phyloP scores from a whole-genome alignment of 2,888 invertebrate species.

The Caenorhabditis afra region DNA sequence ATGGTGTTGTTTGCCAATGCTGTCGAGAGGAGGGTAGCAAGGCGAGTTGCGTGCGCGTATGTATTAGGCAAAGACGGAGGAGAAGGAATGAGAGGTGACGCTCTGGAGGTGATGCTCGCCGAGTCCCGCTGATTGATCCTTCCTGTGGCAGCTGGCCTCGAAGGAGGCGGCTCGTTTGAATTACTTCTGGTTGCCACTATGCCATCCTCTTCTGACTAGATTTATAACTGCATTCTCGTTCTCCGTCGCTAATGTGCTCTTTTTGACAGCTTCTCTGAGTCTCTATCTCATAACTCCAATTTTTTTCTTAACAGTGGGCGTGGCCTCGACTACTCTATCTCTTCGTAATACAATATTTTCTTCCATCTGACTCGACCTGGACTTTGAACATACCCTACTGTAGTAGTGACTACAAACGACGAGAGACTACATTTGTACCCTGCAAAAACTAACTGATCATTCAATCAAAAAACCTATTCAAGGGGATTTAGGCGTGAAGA shows the following conservation, averaged over 20 bases:
- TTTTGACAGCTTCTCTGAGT: not conserved
- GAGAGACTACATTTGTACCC: too few species aligned
- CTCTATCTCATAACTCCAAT: not conserved
- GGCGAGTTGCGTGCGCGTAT: conserved; percentile 36
- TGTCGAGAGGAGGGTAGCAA: conserved; percentile 19
- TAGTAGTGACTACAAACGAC: too few species aligned
- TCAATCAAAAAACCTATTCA: too few species aligned
- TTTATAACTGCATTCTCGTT: not conserved
- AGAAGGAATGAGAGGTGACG: conserved; percentile 20
- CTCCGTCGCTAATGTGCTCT: too few species aligned
- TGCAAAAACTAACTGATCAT: too few species aligned
- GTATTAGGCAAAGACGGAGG: conserved; percentile 33
- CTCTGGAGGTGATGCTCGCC: conserved; percentile 37
- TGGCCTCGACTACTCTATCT: too few species aligned
- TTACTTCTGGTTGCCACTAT: too few species aligned
- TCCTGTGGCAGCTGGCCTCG: conserved; percentile 8
- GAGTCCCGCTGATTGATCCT: conserved; percentile 36
- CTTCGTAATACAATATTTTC: too few species aligned
- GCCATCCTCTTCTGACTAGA: not conserved
- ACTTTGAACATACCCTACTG: too few species aligned
- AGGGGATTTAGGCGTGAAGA: too few species aligned
- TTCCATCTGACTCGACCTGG: too few species aligned
- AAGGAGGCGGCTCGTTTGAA: conserved; percentile 6
- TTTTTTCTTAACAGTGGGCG: not conserved
- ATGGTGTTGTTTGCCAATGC: conserved; percentile 30